phyloP scores from a whole-genome alignment of 2,113 vertebrate genomes.

The Dipodomys stephensi region DNA sequence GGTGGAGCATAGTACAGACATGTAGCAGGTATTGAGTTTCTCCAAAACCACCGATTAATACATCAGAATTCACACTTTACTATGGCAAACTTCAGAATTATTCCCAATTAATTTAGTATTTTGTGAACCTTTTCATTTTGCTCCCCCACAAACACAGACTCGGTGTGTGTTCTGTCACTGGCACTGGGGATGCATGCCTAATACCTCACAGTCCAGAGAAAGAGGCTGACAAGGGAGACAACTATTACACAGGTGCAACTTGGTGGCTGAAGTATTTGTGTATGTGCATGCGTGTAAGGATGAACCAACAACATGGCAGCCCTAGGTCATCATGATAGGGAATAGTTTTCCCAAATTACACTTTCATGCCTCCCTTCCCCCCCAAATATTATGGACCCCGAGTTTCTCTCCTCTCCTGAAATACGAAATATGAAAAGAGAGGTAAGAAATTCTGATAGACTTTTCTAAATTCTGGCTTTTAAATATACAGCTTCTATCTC shows the following conservation, averaged over 20 bases:
- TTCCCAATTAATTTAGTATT: not conserved
- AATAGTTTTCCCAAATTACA: not conserved
- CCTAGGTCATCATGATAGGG: not conserved
- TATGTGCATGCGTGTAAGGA: no score
- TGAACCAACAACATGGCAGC: not conserved
- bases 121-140: not conserved
- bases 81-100: not conserved
- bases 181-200: not conserved
- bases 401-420: not conserved
- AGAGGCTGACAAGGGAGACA: not conserved
- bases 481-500: not conserved
- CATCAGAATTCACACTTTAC: not conserved
- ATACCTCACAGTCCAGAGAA: not conserved
- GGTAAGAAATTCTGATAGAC: not conserved
- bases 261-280: not conserved
- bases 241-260: not conserved
- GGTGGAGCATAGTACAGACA: accelerated
- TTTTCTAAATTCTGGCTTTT: slow-evolving; percentile 19
- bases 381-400: not conserved
- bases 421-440: not conserved
- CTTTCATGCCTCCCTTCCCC: not conserved
- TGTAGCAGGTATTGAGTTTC: not conserved
- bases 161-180: not conserved
- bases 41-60: not conserved
- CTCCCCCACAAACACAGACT: not conserved